Percentiles rank a stretch among this genome's conserved stretches.
phyloP scores from a whole-genome alignment of 2,888 invertebrate species.

The Melanchra persicariae region DNA sequence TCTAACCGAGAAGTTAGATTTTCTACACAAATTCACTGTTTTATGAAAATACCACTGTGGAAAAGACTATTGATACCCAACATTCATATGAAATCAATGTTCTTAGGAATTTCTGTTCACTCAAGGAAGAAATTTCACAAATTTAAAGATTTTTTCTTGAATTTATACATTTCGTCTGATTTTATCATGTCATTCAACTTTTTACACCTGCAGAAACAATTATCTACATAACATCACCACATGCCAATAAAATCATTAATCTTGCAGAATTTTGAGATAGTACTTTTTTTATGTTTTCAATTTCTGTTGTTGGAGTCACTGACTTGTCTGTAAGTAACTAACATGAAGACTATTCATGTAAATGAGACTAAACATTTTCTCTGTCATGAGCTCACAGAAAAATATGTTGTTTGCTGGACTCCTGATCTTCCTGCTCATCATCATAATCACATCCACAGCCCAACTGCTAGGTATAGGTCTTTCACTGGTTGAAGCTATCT shows the following conservation, averaged over 20 bases:
- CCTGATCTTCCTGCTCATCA: too few species aligned
- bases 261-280: background rate
- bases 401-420: too few species aligned
- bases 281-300: background rate
- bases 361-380: too few species aligned
- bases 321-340: too few species aligned
- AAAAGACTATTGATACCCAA: background rate
- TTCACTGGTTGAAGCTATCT: too few species aligned
- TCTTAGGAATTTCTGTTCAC: background rate
- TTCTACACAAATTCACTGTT: too few species aligned
- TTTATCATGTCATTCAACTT: background rate
- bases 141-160: too few species aligned
- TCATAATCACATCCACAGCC: too few species aligned
- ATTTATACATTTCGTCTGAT: background rate
- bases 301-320: too few species aligned
- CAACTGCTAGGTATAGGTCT: too few species aligned
- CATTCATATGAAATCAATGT: background rate
- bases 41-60: background rate
- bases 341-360: too few species aligned
- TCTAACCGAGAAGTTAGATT: background rate
- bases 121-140: background rate
- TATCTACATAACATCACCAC: background rate
- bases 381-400: too few species aligned
- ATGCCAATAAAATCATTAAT: background rate
- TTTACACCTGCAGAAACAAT: background rate